These are phyloP conservation scores for Pedetes capensis DNA, from an alignment of 2,113 vertebrate species.

Conservation along the genomic window DNA sequence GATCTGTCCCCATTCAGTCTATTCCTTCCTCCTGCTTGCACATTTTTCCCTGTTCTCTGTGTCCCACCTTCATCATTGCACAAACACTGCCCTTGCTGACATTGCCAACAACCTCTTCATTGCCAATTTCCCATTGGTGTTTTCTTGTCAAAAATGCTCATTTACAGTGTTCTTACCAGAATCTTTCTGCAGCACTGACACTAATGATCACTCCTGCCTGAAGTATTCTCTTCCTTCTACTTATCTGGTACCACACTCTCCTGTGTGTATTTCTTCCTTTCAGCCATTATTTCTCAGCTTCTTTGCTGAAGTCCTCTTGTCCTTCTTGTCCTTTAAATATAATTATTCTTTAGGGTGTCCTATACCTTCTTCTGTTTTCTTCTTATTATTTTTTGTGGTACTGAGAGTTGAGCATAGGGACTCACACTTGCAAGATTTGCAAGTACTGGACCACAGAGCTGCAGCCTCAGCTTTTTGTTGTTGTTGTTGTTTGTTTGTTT, in stretches of 20 bases:
- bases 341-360: too few species aligned
- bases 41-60: not conserved
- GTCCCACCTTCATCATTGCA: not conserved
- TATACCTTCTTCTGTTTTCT: not conserved
- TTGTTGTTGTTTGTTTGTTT: too few species aligned
- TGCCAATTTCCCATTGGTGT: not conserved
- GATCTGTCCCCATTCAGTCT: not conserved
- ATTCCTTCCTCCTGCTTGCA: not conserved
- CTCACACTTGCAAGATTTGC: too few species aligned
- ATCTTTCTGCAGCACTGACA: not conserved
- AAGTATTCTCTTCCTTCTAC: not conserved
- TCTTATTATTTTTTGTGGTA: too few species aligned
- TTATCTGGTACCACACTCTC: not conserved
- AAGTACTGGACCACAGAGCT: too few species aligned
- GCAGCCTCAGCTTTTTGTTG: too few species aligned
- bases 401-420: too few species aligned
- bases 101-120: not conserved
- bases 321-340: not conserved
- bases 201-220: not conserved
- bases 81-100: not conserved
- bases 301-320: not conserved
- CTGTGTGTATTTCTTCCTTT: not conserved
- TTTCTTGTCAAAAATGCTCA: not conserved
- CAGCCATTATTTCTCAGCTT: not conserved
- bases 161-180: not conserved